Evolutionary conservation across 2,113 vertebrate genomes (phyloP), one percentile per base, ranked within the genome.

Genomic region (Emydocephalus ijimae): DNA sequence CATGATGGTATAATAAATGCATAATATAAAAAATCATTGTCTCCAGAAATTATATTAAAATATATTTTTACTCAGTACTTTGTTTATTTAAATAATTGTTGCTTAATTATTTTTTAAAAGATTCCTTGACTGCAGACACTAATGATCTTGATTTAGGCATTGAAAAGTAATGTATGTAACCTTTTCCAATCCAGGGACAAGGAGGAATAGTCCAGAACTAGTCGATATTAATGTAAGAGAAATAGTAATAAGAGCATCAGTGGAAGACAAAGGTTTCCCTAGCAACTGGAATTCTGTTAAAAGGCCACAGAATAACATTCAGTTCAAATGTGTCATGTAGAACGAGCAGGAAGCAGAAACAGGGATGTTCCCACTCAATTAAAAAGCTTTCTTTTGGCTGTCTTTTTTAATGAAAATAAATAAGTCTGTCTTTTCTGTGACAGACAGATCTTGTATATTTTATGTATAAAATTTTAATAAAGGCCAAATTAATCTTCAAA

Each of bases 201-300:
- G 34, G 2, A 89, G 26, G 39, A 59, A 20, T 0, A 18, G 54
- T 90, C 93, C 94, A 88, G 52, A 39, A 93, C 18, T 56, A 91
- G 88, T 88, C 92, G 93, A 69, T 52, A 3, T 21, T 50, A 88
- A 15, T n/a, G 24, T 94, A 93, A 90, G 89, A 3, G 3, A 93
- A 90, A 56, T 91, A 50, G 29, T 39, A 86, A 92, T 21, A 93
- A 86, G 64, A 23, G n/a, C 87, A 43, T 48, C 57, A 89, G 86
- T 59, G 52, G 94, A 90, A 94, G n/a, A 74, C 74, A 56, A 91
- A 95, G 74, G 24, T 96, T 96, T 96, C 92, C 59, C 64, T 94
- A 92, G 95, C 93, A 96, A 95, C 91, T 18, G n/a, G 85, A 29
- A 93, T 81, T 93, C 91, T 93, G 61, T 5, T 5, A 20, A 87